These are phyloP conservation scores for Stercorarius parasiticus DNA, from an alignment of 2,113 vertebrate genomes.

Conservation along the genomic window DNA sequence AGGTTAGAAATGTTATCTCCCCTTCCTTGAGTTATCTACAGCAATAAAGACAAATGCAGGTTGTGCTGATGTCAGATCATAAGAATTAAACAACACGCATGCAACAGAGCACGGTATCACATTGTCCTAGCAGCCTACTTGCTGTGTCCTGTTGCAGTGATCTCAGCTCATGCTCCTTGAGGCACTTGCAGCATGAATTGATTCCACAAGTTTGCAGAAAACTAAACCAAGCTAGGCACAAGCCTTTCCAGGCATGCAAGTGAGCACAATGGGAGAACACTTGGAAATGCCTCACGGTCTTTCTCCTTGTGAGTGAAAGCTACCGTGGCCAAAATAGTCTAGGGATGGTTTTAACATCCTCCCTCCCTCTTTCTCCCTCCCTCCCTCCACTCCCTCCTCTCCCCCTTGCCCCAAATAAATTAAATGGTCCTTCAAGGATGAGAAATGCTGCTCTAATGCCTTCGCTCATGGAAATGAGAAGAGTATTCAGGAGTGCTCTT, in stretches of 20 bases:
- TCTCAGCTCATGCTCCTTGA: background rate
- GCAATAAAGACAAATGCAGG: background rate
- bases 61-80: background rate
- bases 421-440: background rate
- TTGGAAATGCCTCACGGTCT: background rate
- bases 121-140: background rate
- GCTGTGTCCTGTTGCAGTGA: background rate
- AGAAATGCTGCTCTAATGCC: background rate
- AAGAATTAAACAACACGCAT: background rate
- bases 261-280: background rate
- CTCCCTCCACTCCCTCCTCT: background rate
- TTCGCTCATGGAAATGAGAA: background rate
- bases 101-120: background rate
- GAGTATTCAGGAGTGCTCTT: background rate
- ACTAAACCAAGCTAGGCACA: background rate
- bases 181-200: rapidly evolving
- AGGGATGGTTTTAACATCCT: background rate
- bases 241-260: background rate
- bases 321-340: background rate
- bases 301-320: background rate
- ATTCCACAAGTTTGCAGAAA: background rate
- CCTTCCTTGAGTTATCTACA: background rate
- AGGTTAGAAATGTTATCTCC: background rate
- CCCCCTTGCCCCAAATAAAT: background rate
- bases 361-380: too few species aligned